Evolutionary conservation across 2,888 invertebrate genomes (phyloP), one percentile per base, ranked within the genome.

Genomic region (Idaea aversata): DNA sequence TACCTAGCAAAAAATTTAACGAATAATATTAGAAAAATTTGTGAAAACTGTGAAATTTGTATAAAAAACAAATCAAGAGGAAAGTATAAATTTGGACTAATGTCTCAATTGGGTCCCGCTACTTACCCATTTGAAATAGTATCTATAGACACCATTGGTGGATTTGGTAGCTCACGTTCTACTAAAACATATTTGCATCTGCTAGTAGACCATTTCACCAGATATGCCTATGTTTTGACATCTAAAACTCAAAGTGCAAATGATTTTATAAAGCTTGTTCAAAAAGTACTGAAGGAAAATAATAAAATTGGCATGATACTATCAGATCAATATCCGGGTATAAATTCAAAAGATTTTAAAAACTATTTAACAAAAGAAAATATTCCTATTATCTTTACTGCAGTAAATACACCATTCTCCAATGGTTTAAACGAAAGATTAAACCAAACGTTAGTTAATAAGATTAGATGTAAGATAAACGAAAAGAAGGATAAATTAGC

Each of bases 361-460:
- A 15, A 38, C 5, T 61, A 70, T 61, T 34, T 71, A 57, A 58
- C 69, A 15, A 47, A 70, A 34, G 15, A 69, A 66, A 13, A 67
- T 1, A 77, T 77, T 69, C 10, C 61, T 34, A 67, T 81, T 34
- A 61, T 81, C 16, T 81, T 83, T 34, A 82, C 77, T 15, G 79
- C 76, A 25, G 25, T 25, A 25, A 25, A 25, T 25, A 3, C 25
- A 25, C 25, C 25, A 25, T 25, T 25, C 25, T 74, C 69, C 15
- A 75, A 72, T 63, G 72, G 34, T 34, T 25, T 76, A 38, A 77
- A 77, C 63, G 75, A 77, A 57, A 71, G 75, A 67, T 59, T 79
- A 59, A 72, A 72, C 34, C 76, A 78, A 70, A 73, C 76, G 10
- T 34, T 74, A 57, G 70, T 75, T 15, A 78, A 80, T 67, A 77